Evolutionary conservation across 2,113 vertebrate species (phyloP), one percentile per base, ranked within the genome.

Genomic region (Dascyllus trimaculatus): DNA sequence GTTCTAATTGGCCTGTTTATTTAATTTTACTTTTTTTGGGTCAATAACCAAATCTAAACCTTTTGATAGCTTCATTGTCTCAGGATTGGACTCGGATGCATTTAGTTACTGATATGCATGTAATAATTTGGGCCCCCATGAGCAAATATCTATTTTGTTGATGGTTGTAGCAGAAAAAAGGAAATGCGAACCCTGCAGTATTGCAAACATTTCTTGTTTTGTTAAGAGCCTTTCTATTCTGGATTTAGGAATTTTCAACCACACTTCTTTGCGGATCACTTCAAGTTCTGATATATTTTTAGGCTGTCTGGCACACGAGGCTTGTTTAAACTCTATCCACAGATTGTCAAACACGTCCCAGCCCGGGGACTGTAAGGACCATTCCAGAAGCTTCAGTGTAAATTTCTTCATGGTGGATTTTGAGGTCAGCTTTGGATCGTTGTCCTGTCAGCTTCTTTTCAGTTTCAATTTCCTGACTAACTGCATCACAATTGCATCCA

Each of bases 381-480:
- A 51, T 18, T 48, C 17, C 46, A 48, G 7, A 48, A 48, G 17
- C 15, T 19, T 48, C 18, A 19, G 4, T 18, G 15, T 48, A 19
- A 6, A 48, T 51, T 51, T 51, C 19, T 10, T 21, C n/a, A 21
- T 18, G 48, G 18, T 19, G 48, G 19, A 19, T n/a, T n/a, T 21
- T 9, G 48, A n/a, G 48, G 15, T 21, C n/a, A 7, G 48, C 19
- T 38, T 61, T 25, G 38, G 38, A 19, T 52, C 11, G 25, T 22
- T 0, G 11, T 59, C 57, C 19, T 49, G 48, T 19, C 48, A 49
- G 11, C 14, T 43, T 43, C 40, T 43, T 43, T 43, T 59, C 32
- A 32, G 35, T 62, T 26, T 51, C 11, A 52, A 17, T 72, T 38
- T 52, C 21, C 51, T 52, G 11, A 63, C 17, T 73, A 40, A 62